Base-by-base conservation (phyloP, 2,888 invertebrate genomes). In the Eristalis pertinax region DNA sequence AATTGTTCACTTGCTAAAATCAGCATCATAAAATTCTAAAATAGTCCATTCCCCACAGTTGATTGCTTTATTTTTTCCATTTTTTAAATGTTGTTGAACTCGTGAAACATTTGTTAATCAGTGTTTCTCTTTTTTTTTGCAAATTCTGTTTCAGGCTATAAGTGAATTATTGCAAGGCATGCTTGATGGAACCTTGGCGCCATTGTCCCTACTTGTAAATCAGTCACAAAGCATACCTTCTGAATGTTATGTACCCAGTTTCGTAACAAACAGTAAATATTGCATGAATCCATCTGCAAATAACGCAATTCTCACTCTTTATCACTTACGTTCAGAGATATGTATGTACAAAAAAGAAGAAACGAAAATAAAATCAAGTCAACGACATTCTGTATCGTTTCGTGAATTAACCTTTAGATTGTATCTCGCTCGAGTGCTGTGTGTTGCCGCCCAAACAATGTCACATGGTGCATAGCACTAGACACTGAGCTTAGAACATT, bases 341-440 rank as follows among this genome's bases (percentile, higher is more conserved):
- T 29, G 26, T 4, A 15, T 29, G 26, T 60, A 15, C 26, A 24
- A 60, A 60, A 26, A 24, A 24, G 26, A 11, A 60, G 60, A 60
- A n/a, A n/a, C n/a, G 26, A 13, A 50, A 50, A 50, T 3, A 32
- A 68, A 38, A 56, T 41, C 63, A 35, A 73, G 72, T 67, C 65
- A 65, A 72, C 41, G 72, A 79, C 72, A 65, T 60, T 62, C 60
- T 56, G 19, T 4, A 11, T n/a, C 13, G n/a, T 29, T 29, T 22
- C 32, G 32, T 64, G 67, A 79, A 65, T 60, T 73, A 73, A 79
- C 65, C 79, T 79, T 50, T 67, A 58, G 67, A 73, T 73, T 73
- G 65, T 72, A 35, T 63, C 38, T 63, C 64, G 8, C 50, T 50
- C 4, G 24, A 13, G 26, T 13, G 8, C 29, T 50, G 77, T 63